Evolutionary conservation across 2,113 vertebrate species (phyloP).

Genomic region (Orientallactaga bullata): DNA sequence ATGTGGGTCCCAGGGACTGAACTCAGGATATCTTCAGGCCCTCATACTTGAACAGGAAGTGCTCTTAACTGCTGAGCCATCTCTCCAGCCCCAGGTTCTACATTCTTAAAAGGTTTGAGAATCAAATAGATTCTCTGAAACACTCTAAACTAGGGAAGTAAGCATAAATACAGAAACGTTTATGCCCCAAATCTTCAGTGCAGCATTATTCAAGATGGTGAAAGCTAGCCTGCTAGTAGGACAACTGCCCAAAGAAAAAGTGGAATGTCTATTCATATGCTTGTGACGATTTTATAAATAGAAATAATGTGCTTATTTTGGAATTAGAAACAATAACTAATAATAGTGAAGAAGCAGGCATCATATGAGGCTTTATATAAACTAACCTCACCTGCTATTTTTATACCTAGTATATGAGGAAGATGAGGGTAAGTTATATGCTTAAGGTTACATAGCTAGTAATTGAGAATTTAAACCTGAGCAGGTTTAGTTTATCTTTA

Average conservation of each 20-base stretch:
- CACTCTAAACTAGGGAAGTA: background rate
- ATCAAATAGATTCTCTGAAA: background rate
- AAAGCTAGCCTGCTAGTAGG: background rate
- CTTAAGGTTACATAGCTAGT: background rate
- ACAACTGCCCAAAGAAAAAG: background rate
- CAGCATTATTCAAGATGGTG: background rate
- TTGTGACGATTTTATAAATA: conserved; percentile 24
- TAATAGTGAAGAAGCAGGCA: background rate
- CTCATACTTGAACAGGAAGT: too few species aligned
- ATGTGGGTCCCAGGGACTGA: too few species aligned
- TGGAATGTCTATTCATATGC: background rate
- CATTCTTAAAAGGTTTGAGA: background rate
- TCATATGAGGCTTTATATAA: background rate
- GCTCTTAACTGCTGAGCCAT: too few species aligned
- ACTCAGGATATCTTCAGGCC: too few species aligned
- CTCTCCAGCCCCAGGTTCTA: background rate
- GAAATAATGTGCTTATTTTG: background rate
- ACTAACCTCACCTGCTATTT: background rate
- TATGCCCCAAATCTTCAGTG: background rate
- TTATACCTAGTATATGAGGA: background rate
- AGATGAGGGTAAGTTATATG: background rate
- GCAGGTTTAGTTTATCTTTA: background rate
- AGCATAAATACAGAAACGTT: conserved; percentile 13
- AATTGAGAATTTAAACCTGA: background rate
- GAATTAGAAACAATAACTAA: conserved; percentile 14